Evolutionary conservation across 1,140 invertebrate species (phyloP).

Genomic region (Camponotus vicinus): DNA sequence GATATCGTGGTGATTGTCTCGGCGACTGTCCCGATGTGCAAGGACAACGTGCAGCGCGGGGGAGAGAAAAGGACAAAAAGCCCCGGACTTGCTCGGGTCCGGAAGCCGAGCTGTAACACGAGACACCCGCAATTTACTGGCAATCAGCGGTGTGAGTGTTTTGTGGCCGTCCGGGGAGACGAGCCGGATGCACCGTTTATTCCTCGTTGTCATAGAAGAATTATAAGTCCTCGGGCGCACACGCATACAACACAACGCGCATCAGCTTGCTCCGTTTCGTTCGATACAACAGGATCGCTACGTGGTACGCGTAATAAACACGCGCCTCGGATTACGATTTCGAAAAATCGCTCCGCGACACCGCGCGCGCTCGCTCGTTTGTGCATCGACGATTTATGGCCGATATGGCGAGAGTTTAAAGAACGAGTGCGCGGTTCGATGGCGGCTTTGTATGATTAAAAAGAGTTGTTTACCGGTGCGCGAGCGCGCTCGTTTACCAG

Average conservation of each 20-base stretch:
- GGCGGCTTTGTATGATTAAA: constrained; percentile 68
- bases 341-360: constrained; percentile 54
- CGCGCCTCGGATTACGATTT: constrained; percentile 55
- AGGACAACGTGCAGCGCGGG: not conserved
- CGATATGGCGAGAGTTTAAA: constrained; percentile 58
- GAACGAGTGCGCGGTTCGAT: constrained; percentile 57
- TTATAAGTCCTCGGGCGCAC: constrained; percentile 76
- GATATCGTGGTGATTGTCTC: constrained; percentile 43
- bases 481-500: constrained; percentile 34
- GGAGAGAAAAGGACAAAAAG: constrained; percentile 39
- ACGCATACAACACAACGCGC: too few species aligned
- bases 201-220: constrained; percentile 79
- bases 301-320: constrained; percentile 65
- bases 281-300: not conserved
- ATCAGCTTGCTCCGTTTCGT: not conserved
- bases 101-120: constrained; percentile 71
- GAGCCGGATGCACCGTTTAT: constrained; percentile 76
- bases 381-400: constrained; percentile 47
- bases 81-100: constrained; percentile 56
- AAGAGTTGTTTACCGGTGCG: constrained; percentile 52
- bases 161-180: constrained; percentile 78
- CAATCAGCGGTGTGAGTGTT: constrained; percentile 80
- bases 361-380: not conserved
- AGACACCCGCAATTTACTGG: constrained; percentile 79
- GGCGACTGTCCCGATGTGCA: constrained; percentile 37